These are phyloP conservation scores for Penaeus japonicus DNA, from an alignment of 1,140 invertebrate genomes.

Conservation along the genomic window DNA sequence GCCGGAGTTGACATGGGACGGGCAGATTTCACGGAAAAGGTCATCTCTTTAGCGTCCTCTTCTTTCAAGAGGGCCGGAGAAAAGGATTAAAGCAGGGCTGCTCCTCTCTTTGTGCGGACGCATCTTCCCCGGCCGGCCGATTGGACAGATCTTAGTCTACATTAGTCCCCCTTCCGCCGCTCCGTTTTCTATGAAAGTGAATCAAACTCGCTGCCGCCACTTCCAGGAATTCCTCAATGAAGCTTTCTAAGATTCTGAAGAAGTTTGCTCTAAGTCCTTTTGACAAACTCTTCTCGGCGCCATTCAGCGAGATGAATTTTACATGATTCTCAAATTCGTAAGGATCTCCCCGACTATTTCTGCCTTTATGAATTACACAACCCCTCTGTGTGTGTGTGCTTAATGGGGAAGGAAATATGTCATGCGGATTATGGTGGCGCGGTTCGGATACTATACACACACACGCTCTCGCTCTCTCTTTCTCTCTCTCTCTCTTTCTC, in stretches of 20 bases:
- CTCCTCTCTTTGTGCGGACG: neutral
- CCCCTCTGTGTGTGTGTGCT: too few species aligned
- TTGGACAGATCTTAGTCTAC: neutral
- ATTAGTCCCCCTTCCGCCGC: constrained; percentile 10
- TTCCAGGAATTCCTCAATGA: constrained; percentile 38
- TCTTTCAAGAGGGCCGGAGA: neutral
- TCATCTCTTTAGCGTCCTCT: too few species aligned
- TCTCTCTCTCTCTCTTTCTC: too few species aligned
- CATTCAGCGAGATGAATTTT: neutral
- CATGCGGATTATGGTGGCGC: too few species aligned
- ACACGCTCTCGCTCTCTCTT: too few species aligned
- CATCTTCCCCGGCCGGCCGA: neutral
- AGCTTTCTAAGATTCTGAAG: constrained; percentile 31
- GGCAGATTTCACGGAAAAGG: too few species aligned
- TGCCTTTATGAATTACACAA: too few species aligned
- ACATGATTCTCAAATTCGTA: too few species aligned
- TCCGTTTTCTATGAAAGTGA: constrained; percentile 25
- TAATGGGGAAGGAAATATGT: too few species aligned
- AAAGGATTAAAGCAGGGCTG: neutral
- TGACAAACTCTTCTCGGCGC: constrained; percentile 17
- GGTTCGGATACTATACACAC: too few species aligned
- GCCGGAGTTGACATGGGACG: too few species aligned
- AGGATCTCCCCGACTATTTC: too few species aligned
- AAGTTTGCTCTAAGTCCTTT: constrained; percentile 10
- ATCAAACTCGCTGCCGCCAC: neutral